These are phyloP conservation scores for Sigmodon hispidus DNA, from an alignment of 2,113 vertebrate species.

Conservation along the genomic window DNA sequence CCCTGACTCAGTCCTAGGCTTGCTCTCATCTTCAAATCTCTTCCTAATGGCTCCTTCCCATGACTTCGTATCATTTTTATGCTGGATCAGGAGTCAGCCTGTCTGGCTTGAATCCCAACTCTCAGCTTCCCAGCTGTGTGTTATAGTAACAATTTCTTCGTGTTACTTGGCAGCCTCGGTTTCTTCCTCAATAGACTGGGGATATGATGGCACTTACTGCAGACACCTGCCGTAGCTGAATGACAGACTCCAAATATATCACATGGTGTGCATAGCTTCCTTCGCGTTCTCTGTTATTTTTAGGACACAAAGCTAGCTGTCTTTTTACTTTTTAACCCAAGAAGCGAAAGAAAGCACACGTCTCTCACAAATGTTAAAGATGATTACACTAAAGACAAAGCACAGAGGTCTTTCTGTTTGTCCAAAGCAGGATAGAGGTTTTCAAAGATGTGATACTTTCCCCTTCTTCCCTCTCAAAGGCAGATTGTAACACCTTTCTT, in stretches of 20 bases:
- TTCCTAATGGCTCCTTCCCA: neutral
- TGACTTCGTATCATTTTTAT: neutral
- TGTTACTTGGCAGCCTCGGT: conserved; percentile 32
- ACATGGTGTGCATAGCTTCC: neutral
- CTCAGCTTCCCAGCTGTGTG: neutral
- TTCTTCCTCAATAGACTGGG: conserved; percentile 27
- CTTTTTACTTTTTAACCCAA: neutral
- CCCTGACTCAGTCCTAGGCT: neutral
- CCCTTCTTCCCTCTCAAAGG: neutral
- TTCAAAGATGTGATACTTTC: neutral
- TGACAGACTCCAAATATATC: conserved; percentile 2
- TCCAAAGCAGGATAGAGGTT: neutral
- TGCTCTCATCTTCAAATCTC: neutral
- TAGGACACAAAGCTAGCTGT: neutral
- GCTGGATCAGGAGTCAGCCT: neutral
- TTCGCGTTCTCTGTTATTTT: neutral
- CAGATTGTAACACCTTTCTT: neutral
- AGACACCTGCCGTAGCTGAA: neutral
- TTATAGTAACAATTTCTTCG: neutral
- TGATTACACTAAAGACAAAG: neutral
- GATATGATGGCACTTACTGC: neutral
- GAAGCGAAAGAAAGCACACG: neutral
- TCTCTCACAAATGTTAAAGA: neutral
- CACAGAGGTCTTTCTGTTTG: neutral
- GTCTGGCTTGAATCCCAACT: neutral